Conservation (phyloP, 2,888 invertebrate genomes). For the Oxyscelio sp. region DNA sequence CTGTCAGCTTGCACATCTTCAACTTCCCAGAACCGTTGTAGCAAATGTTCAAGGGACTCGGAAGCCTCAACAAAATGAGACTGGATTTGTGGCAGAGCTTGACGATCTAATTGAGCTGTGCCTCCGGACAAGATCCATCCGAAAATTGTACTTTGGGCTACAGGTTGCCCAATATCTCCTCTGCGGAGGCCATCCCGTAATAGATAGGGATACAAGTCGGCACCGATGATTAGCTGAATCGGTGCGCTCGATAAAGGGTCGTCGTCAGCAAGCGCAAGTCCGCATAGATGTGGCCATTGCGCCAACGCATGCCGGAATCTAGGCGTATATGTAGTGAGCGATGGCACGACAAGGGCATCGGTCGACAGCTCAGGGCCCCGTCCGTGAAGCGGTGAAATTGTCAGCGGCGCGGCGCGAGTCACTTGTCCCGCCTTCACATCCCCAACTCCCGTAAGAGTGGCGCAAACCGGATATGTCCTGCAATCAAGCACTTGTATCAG, state of each 20-base stretch:
- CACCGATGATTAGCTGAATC: not conserved
- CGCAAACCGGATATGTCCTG: not conserved
- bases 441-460: not conserved
- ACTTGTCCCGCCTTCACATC: not conserved
- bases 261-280: not conserved
- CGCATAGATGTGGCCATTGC: not conserved
- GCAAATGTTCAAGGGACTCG: too few relatives aligned
- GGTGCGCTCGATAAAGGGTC: not conserved
- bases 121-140: too few relatives aligned
- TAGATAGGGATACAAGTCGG: too few relatives aligned
- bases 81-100: too few relatives aligned
- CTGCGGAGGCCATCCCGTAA: too few relatives aligned
- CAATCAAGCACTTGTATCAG: not conserved
- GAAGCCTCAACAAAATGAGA: too few relatives aligned
- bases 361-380: not conserved
- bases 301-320: not conserved
- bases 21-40: too few relatives aligned
- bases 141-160: too few relatives aligned
- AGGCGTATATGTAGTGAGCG: not conserved
- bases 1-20: too few relatives aligned
- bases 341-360: not conserved
- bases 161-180: too few relatives aligned
- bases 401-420: not conserved
- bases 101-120: too few relatives aligned
- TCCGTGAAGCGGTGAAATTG: not conserved